A percentile compares a stretch with the other conserved stretches of the same genome.
Conservation (phyloP, 2,797 vertebrate species). For the Pterois miles region DNA sequence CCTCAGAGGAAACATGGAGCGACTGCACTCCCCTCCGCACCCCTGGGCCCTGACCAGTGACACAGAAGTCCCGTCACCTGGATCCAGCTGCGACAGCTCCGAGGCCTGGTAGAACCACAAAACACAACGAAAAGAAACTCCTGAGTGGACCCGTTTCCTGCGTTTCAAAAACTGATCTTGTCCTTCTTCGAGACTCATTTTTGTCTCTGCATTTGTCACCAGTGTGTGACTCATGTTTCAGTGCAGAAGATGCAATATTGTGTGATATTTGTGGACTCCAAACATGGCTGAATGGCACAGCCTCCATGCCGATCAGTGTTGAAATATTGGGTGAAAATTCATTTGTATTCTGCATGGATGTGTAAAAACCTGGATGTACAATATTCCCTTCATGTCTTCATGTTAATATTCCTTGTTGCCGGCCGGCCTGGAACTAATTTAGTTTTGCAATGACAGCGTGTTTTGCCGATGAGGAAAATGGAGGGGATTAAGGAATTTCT, state of each 20-base stretch:
- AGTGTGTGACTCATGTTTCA: conserved; percentile 16
- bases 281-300: conserved; percentile 12
- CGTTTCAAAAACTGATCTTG: conserved; percentile 31
- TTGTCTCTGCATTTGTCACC: conserved; percentile 29
- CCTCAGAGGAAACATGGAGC: conserved; percentile 84
- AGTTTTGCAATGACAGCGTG: conserved; percentile 57
- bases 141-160: conserved; percentile 18
- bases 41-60: conserved; percentile 83
- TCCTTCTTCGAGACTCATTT: conserved; percentile 25
- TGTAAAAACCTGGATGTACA: conserved; percentile 69
- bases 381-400: conserved; percentile 58
- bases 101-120: conserved; percentile 83
- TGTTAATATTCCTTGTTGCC: conserved; percentile 65
- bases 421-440: conserved; percentile 61
- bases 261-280: conserved; percentile 47
- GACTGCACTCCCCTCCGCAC: conserved; percentile 76
- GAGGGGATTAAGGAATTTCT: conserved; percentile 74
- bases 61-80: conserved; percentile 84
- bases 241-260: conserved; percentile 32
- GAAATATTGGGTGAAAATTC: conserved; percentile 46
- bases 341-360: conserved; percentile 76
- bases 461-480: conserved; percentile 67
- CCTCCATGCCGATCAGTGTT: conserved; percentile 39
- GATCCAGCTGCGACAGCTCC: conserved; percentile 83
- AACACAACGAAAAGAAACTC: neutral